These are phyloP conservation scores for Callosobruchus maculatus DNA, from an alignment of 2,888 invertebrate species.

Conservation along the genomic window DNA sequence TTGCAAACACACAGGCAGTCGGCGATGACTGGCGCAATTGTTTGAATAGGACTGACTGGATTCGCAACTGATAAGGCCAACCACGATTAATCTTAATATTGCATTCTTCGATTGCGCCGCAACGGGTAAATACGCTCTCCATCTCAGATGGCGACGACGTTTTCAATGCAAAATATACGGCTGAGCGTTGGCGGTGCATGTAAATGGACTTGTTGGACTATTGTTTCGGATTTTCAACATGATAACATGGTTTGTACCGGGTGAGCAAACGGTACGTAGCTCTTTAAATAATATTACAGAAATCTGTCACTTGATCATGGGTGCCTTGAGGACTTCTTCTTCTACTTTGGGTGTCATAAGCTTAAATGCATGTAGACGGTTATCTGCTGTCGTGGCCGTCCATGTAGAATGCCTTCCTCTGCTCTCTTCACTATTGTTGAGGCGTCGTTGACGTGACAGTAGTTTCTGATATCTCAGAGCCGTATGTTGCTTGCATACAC, in stretches of 20 bases:
- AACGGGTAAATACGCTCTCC: neutral
- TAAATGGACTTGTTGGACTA: neutral
- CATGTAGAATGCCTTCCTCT: too few species aligned
- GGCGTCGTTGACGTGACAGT: too few species aligned
- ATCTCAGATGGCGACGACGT: neutral
- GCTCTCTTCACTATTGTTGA: too few species aligned
- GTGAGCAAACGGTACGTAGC: too few species aligned
- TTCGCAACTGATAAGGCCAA: conserved; percentile 40
- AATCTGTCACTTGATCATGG: too few species aligned
- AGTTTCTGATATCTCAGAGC: too few species aligned
- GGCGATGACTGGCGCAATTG: conserved; percentile 43
- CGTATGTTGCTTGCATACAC: too few species aligned
- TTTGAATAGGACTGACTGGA: conserved; percentile 46
- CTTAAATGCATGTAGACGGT: too few species aligned
- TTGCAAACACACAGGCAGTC: conserved; percentile 27
- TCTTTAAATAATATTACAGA: too few species aligned
- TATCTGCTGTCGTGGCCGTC: too few species aligned
- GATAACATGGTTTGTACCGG: neutral
- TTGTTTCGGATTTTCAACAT: neutral
- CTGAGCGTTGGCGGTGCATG: neutral
- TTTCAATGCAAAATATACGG: neutral
- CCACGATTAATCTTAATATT: conserved; percentile 49
- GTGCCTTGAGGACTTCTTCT: too few species aligned
- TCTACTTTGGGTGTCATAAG: too few species aligned
- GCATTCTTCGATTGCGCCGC: conserved; percentile 44